Conservation (phyloP, 2,888 invertebrate species). For the Laothoe populi region DNA sequence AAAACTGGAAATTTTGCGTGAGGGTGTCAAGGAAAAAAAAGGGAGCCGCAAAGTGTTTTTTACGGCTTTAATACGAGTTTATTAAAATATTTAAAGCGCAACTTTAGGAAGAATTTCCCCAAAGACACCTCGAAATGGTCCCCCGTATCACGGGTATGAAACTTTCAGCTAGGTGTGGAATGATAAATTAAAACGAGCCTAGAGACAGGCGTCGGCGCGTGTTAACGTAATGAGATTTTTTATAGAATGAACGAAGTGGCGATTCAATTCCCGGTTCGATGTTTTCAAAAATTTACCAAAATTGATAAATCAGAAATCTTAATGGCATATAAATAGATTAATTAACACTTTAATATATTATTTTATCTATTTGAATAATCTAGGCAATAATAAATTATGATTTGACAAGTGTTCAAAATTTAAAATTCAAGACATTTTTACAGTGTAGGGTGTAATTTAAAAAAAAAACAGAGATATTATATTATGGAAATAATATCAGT, state of each 20-base stretch:
- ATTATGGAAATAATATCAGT: no score
- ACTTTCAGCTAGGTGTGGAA: constrained; percentile 67
- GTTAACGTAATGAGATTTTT: constrained; percentile 57
- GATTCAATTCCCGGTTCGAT: not conserved
- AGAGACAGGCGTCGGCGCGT: constrained; percentile 58
- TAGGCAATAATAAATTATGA: no score
- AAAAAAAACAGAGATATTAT: no score
- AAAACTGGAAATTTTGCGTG: constrained; percentile 55
- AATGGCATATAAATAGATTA: not conserved
- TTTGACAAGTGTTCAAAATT: no score
- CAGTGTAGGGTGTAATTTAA: no score
- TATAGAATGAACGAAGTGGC: constrained; percentile 24
- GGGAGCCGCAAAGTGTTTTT: constrained; percentile 80
- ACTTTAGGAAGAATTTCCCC: constrained; percentile 81
- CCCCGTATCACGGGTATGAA: constrained; percentile 62
- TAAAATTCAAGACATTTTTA: no score
- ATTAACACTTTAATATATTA: no score
- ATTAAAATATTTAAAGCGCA: constrained; percentile 83
- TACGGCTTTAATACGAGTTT: constrained; percentile 82
- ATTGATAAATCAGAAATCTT: not conserved
- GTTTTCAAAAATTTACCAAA: not conserved
- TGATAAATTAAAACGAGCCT: constrained; percentile 76
- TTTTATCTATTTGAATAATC: no score
- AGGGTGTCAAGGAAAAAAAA: constrained; percentile 33
- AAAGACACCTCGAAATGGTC: constrained; percentile 74